These are phyloP conservation scores for Callipepla squamata DNA, from an alignment of 2,113 vertebrate species.

Conservation along the genomic window DNA sequence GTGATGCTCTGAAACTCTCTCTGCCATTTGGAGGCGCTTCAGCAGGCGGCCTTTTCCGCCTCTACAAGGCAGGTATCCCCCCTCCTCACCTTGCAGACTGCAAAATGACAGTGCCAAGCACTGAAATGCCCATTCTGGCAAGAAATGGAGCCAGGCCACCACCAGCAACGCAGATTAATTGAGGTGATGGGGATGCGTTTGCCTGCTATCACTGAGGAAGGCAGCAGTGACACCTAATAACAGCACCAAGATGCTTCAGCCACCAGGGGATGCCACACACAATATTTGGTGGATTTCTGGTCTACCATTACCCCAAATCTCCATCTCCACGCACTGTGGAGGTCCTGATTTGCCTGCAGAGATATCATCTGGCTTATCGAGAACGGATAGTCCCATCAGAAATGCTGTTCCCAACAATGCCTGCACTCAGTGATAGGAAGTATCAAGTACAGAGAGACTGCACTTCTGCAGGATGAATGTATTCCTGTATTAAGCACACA, in stretches of 20 bases:
- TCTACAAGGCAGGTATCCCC: background rate
- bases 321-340: background rate
- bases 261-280: background rate
- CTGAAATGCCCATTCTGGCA: background rate
- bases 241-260: background rate
- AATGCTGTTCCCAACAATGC: background rate
- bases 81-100: background rate
- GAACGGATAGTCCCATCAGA: background rate
- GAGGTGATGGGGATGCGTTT: accelerated
- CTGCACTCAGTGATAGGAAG: background rate
- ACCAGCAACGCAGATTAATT: background rate
- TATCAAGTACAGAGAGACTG: background rate
- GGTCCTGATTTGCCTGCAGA: slow-evolving; percentile 12
- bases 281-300: background rate
- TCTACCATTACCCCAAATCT: background rate
- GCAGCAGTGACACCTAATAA: background rate
- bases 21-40: background rate
- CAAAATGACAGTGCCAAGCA: background rate
- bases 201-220: background rate
- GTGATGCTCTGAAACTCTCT: background rate
- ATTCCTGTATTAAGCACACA: background rate
- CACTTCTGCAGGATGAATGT: background rate
- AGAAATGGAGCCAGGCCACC: background rate
- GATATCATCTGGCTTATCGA: slow-evolving; percentile 17
- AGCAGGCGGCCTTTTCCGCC: background rate